phyloP scores from a whole-genome alignment of 2,888 invertebrate species.

The Patella depressa region DNA sequence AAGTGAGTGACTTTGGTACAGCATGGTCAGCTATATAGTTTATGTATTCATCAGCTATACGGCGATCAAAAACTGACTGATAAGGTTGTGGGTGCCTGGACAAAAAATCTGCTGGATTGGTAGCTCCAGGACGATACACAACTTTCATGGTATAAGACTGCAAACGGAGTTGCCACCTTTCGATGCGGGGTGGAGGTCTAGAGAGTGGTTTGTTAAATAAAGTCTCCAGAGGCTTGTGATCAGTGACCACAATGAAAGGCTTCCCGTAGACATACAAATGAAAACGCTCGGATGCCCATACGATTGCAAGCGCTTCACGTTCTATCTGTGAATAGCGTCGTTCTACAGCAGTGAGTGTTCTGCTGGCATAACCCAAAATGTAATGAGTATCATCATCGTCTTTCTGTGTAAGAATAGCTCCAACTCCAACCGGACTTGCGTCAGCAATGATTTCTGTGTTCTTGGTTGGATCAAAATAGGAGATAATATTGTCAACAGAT shows the following conservation, averaged over 20 bases:
- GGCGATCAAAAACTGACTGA: constrained; percentile 22
- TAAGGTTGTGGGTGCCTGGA: constrained; percentile 37
- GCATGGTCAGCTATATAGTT: constrained; percentile 28
- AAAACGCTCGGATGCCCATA: constrained; percentile 55
- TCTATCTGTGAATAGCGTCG: constrained; percentile 52
- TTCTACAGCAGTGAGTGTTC: constrained; percentile 43
- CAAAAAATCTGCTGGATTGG: constrained; percentile 45
- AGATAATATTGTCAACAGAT: constrained; percentile 33
- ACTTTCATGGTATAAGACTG: constrained; percentile 34
- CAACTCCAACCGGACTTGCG: constrained; percentile 45
- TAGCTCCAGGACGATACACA: constrained; percentile 39
- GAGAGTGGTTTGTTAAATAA: constrained; percentile 49
- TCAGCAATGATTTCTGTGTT: constrained; percentile 40
- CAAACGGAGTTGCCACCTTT: constrained; percentile 38
- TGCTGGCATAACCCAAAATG: constrained; percentile 43
- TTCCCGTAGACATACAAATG: constrained; percentile 52
- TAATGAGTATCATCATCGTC: constrained; percentile 32
- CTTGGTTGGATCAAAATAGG: constrained; percentile 37
- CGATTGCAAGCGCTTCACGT: constrained; percentile 48
- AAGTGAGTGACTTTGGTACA: constrained; percentile 36
- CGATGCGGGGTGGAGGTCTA: constrained; percentile 34
- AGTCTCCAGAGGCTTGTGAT: constrained; percentile 54
- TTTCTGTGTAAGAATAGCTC: constrained; percentile 40
- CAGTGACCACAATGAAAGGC: constrained; percentile 46
- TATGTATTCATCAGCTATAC: constrained; percentile 14